Conservation (phyloP, 1,140 invertebrate genomes). For the Panonychus citri region DNA sequence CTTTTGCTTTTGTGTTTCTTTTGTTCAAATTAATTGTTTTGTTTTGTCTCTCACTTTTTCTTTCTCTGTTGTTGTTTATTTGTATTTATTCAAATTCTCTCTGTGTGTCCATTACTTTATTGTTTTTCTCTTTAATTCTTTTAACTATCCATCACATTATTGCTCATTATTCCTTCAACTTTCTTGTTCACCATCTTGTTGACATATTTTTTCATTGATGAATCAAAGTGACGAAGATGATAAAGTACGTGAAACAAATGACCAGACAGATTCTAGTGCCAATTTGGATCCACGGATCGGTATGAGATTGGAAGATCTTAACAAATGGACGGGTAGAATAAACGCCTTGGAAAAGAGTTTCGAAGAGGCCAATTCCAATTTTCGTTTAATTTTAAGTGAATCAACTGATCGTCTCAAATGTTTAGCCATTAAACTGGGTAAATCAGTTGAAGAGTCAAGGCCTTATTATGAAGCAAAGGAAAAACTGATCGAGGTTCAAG, state of each 20-base stretch:
- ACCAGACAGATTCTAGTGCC: no score
- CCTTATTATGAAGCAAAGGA: slow-evolving; percentile 67
- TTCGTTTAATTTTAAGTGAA: slow-evolving; percentile 57
- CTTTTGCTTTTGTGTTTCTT: no score
- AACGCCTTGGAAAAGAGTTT: slow-evolving; percentile 17
- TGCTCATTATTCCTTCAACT: no score
- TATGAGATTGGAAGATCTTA: slow-evolving; percentile 18
- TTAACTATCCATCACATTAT: no score
- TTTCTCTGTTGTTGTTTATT: no score
- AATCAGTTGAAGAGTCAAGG: slow-evolving; percentile 30
- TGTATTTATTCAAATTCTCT: no score
- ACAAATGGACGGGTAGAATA: slow-evolving; percentile 16
- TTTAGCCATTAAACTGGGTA: slow-evolving; percentile 56
- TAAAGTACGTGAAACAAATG: neutral
- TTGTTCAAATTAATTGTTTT: no score
- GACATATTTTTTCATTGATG: no score
- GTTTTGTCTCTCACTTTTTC: no score
- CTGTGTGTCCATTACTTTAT: no score
- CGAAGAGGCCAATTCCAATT: slow-evolving; percentile 38
- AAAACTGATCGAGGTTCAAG: slow-evolving; percentile 36
- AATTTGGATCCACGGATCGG: slow-evolving; percentile 11
- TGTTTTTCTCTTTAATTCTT: no score
- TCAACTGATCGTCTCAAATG: slow-evolving; percentile 57
- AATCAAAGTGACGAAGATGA: neutral
- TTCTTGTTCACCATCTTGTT: no score